phyloP scores from a whole-genome alignment of 2,797 vertebrate genomes.

The Microhierax caerulescens region DNA sequence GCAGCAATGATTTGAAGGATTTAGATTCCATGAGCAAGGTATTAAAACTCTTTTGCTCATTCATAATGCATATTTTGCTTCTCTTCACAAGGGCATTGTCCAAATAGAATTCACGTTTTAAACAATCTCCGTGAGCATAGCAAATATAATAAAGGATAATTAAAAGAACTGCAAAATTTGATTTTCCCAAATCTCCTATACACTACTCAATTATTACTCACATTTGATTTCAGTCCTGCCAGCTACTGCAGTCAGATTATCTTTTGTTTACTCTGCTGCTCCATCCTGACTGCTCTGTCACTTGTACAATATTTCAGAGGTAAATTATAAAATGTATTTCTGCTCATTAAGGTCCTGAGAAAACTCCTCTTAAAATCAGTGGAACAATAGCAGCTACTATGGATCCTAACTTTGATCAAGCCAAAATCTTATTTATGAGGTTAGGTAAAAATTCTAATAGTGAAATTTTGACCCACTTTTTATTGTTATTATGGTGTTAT shows the following conservation, averaged over 20 bases:
- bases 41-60: not conserved
- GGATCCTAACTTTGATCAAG: not conserved
- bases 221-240: not conserved
- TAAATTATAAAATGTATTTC: not conserved
- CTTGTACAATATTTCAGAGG: not conserved
- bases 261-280: not conserved
- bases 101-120: not conserved
- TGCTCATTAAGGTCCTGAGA: not conserved
- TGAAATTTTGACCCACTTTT: not conserved
- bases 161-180: not conserved
- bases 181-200: not conserved
- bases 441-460: not conserved
- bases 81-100: not conserved
- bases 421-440: not conserved
- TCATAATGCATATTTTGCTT: not conserved
- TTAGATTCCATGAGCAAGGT: not conserved
- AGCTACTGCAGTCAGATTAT: not conserved
- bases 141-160: slow-evolving; percentile 3
- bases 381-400: not conserved
- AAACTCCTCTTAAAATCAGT: not conserved
- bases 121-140: not conserved
- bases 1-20: not conserved
- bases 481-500: not conserved
- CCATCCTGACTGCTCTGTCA: not conserved
- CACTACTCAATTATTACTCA: not conserved